Evolutionary conservation across 2,888 invertebrate genomes (phyloP).

Genomic region (Ischnura elegans): DNA sequence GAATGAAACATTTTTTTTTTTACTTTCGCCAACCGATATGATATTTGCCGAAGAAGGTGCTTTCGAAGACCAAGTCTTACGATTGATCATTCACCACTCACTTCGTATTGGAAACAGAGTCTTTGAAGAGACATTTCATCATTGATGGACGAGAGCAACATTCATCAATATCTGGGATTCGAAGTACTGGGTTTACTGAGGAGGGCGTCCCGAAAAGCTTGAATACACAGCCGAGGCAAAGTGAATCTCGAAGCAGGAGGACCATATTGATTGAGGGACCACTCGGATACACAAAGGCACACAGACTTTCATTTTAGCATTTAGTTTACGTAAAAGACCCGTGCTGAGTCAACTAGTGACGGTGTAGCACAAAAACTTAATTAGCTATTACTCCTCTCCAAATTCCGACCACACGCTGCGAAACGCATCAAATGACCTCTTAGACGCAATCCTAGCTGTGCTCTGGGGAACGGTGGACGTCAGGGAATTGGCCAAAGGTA

Average conservation of each 20-base stretch:
- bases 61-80: not conserved
- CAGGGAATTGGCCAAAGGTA: no score
- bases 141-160: not conserved
- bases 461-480: no score
- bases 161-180: slow-evolving; percentile 15
- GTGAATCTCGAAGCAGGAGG: not conserved
- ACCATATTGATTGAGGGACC: not conserved
- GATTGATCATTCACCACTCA: not conserved
- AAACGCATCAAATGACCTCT: not conserved
- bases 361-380: not conserved
- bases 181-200: not conserved
- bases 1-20: no score
- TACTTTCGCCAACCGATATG: not conserved
- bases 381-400: not conserved
- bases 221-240: not conserved
- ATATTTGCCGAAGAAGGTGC: no score
- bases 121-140: not conserved
- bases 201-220: not conserved
- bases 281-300: not conserved
- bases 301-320: not conserved
- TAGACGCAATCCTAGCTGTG: no score
- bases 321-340: not conserved
- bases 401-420: not conserved
- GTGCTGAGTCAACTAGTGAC: not conserved
- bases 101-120: not conserved